Conservation (phyloP, 2,888 invertebrate genomes). For the Tipula lateralis region DNA sequence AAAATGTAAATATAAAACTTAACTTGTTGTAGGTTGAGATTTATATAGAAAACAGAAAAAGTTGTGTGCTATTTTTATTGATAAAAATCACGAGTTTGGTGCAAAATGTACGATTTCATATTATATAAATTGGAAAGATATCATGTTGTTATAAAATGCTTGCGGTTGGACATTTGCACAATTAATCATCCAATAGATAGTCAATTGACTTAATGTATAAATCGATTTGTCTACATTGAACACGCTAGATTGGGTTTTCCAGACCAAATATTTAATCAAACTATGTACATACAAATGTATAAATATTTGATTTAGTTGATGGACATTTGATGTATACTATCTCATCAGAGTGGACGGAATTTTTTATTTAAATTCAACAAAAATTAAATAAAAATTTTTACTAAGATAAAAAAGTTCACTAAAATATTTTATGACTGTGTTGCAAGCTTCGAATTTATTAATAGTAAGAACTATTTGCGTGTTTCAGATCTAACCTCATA, state of each 20-base stretch:
- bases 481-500: no score
- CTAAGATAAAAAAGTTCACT: background rate
- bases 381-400: background rate
- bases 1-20: background rate
- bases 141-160: background rate
- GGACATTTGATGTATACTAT: background rate
- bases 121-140: background rate
- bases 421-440: no score
- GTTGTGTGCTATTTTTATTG: constrained; percentile 24
- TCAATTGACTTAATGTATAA: background rate
- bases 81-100: background rate
- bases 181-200: background rate
- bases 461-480: no score
- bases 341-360: background rate
- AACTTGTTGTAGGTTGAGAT: background rate
- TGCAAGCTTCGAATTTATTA: no score
- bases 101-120: background rate
- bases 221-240: background rate
- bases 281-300: background rate
- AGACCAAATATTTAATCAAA: background rate
- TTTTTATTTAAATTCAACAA: background rate
- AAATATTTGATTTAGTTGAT: background rate
- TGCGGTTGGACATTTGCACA: background rate
- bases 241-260: background rate
- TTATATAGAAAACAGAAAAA: background rate